Evolutionary conservation across 2,888 invertebrate genomes (phyloP), one percentile per base, ranked within the genome.

Genomic region (Copidosoma aretas): DNA sequence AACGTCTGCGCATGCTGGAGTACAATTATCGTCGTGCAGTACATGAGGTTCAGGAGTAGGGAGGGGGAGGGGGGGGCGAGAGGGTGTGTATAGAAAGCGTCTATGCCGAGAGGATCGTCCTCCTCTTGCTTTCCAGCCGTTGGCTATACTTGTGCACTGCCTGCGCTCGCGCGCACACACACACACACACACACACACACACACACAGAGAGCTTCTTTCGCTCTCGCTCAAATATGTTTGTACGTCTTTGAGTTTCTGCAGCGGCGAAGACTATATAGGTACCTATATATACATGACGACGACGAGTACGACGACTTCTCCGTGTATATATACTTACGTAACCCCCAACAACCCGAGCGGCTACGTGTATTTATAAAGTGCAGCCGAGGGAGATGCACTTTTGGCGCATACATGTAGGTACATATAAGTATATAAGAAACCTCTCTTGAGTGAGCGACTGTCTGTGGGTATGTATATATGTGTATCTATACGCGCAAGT

Each of bases 111-210:
- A 46, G 14, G 43, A 46, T 46, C 82, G 81, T 82, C 81, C 80
- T 82, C 81, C 83, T 82, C 57, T 81, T 81, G 80, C 80, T 82
- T 82, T 81, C 80, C 80, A 82, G 46, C 60, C 63, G 24, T 57
- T 41, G 15, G 61, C 21, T 52, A 14, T 52, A 19, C 22, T n/a
- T n/a, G n/a, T n/a, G 19, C 8, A 19, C 57, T 32, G 24, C 19
- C 52, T 12, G n/a, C 39, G 41, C 41, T 21, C n/a, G n/a, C n/a
- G n/a, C 49, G 5, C 25, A 58, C 39, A 19, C 52, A 43, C 39
- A 15, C 22, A 57, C 51, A 22, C 52, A 24, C 60, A 46, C 49
- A 12, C 25, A 58, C 39, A 19, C 52, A 43, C 39, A 15, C 22
- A 57, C 51, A 22, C 52, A 24, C 60, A 46, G 52, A 32, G 22